Conservation (phyloP, 2,888 invertebrate species). For the Cylindroiulus punctatus region DNA sequence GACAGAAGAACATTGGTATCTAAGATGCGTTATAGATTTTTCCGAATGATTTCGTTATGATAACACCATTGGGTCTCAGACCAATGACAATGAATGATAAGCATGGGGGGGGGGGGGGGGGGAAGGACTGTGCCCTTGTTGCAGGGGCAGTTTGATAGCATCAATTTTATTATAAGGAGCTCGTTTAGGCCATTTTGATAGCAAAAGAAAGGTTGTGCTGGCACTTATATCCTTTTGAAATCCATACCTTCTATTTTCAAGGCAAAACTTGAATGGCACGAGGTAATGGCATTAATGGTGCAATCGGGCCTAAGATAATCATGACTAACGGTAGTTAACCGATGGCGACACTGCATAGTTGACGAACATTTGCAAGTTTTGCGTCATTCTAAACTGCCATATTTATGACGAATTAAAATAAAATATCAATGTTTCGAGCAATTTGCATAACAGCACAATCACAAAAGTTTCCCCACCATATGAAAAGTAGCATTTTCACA, state of each 20-base stretch:
- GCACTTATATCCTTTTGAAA: too few relatives aligned
- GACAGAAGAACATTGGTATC: background rate
- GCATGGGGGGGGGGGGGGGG: too few relatives aligned
- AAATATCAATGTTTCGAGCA: background rate
- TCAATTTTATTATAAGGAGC: too few relatives aligned
- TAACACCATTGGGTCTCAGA: too few relatives aligned
- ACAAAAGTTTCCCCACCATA: background rate
- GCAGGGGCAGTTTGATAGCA: too few relatives aligned
- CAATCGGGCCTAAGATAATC: background rate
- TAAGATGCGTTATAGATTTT: conserved; percentile 4
- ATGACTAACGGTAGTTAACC: background rate
- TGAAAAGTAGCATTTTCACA: background rate
- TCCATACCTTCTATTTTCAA: too few relatives aligned
- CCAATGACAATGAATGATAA: too few relatives aligned
- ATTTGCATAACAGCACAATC: conserved; percentile 19
- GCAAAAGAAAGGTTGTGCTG: too few relatives aligned
- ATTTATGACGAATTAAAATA: conserved; percentile 17
- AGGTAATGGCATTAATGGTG: background rate
- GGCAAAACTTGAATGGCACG: too few relatives aligned
- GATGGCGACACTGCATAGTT: too few relatives aligned
- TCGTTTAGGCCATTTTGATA: too few relatives aligned
- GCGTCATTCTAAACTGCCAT: conserved; percentile 1
- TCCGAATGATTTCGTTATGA: background rate
- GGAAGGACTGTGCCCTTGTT: too few relatives aligned
- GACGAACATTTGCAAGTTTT: conserved; percentile 2